A percentile compares a stretch with the other conserved stretches of the same genome.
Conservation (phyloP, 2,888 invertebrate genomes). For the Mylabris sibirica region DNA sequence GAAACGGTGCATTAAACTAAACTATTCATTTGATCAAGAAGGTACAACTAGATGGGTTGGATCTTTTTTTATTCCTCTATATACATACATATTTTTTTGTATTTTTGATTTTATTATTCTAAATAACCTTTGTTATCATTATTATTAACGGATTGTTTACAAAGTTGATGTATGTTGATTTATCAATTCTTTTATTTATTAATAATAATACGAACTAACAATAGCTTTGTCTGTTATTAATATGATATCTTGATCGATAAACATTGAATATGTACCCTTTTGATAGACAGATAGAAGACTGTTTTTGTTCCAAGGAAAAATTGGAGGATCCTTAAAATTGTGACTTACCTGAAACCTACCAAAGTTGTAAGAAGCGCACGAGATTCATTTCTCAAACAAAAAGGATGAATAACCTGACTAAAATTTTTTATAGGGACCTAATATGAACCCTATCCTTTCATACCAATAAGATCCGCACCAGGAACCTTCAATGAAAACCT, state of each 20-base stretch:
- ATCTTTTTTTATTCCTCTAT: not conserved
- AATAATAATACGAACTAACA: not conserved
- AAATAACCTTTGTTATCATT: conserved; percentile 7
- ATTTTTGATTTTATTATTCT: conserved; percentile 2
- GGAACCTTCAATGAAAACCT: too few species aligned
- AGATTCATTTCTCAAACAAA: too few species aligned
- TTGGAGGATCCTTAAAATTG: too few species aligned
- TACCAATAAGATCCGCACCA: too few species aligned
- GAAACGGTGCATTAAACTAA: conserved; percentile 13
- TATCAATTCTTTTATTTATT: conserved; percentile 14
- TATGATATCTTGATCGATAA: not conserved
- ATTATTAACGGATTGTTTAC: conserved; percentile 32
- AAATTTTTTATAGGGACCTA: too few species aligned
- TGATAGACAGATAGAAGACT: not conserved
- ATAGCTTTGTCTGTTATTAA: not conserved
- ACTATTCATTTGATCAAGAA: conserved; percentile 8
- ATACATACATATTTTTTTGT: too few species aligned
- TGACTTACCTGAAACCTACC: too few species aligned
- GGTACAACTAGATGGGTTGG: conserved; percentile 1
- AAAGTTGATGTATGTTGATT: conserved; percentile 20
- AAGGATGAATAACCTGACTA: too few species aligned
- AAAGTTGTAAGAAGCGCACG: too few species aligned
- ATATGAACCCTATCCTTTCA: too few species aligned
- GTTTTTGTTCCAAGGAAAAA: too few species aligned
- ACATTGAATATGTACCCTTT: not conserved